Base-by-base conservation (phyloP, 2,888 invertebrate genomes). In the Andrena bucephala region DNA sequence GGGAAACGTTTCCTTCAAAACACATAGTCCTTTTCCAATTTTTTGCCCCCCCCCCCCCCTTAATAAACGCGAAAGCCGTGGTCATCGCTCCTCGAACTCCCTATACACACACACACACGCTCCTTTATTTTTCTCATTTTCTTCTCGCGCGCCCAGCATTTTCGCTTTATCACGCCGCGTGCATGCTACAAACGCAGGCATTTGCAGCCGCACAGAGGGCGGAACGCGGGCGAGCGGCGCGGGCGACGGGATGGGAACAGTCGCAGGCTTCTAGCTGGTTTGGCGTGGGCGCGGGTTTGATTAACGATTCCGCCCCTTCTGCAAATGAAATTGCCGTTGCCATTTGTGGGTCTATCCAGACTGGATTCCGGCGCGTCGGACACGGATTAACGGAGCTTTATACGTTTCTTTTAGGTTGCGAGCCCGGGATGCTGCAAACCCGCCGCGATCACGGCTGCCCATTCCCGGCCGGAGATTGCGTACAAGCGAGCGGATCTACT, bases 391-490 rank as follows among this genome's bases (percentile, higher is more conserved):
- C 87, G 86, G 68, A 72, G 79, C 88, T 86, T 85, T 86, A 85
- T 88, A 75, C 84, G 85, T 78, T 86, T 88, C 84, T 87, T 86
- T 88, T 54, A 62, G 83, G 67, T 57, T 57, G 48, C 68, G 62
- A 5, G 57, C 8, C n/a, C 50, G 20, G 70, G 73, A 67, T 80
- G 83, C 36, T 77, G 76, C 85, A 60, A 42, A 59, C 33, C 62
- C 50, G 69, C 57, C 86, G 57, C 76, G 77, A 82, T 79, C 81
- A 71, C 65, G 75, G 65, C 69, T 78, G 59, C 68, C 80, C 79
- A 84, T 89, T 87, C 83, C 81, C 85, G 71, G 77, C 83, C 87
- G 87, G 89, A 87, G 86, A 87, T 86, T 84, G 87, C 83, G 83
- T 86, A 83, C 78, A 65, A 75, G 48, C 76, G 67, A 74, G 67